These are phyloP conservation scores for Prorops nasuta DNA, from an alignment of 1,140 invertebrate species.

Conservation along the genomic window DNA sequence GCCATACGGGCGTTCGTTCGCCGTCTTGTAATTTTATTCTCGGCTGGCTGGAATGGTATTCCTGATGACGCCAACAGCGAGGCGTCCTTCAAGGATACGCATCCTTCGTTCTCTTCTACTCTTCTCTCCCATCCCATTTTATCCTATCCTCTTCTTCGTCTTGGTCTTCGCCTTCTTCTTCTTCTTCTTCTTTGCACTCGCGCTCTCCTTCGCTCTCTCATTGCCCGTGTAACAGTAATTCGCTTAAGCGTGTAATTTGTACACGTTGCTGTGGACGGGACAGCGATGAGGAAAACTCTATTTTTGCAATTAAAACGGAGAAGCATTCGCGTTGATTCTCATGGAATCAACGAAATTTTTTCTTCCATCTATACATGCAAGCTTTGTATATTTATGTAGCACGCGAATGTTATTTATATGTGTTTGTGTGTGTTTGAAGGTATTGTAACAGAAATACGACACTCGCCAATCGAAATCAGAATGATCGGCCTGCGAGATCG, in stretches of 20 bases:
- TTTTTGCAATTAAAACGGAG: constrained; percentile 19
- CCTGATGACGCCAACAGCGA: constrained; percentile 21
- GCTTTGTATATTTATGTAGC: too few relatives aligned
- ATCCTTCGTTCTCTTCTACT: constrained; percentile 5
- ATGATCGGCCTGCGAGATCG: too few relatives aligned
- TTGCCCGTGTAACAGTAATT: constrained; percentile 15
- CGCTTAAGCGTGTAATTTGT: constrained; percentile 21
- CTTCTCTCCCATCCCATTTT: not conserved
- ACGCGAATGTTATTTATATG: too few relatives aligned
- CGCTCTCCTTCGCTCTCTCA: not conserved
- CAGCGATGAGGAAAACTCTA: constrained; percentile 10
- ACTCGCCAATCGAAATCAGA: too few relatives aligned
- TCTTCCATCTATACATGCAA: too few relatives aligned
- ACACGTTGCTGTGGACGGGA: constrained; percentile 12
- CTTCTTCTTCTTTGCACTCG: too few relatives aligned
- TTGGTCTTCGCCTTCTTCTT: too few relatives aligned
- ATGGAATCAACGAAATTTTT: too few relatives aligned
- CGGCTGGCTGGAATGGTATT: constrained; percentile 14
- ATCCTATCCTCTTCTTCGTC: too few relatives aligned
- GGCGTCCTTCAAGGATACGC: constrained; percentile 21
- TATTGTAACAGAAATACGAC: too few relatives aligned
- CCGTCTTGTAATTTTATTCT: constrained; percentile 26
- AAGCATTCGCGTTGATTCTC: constrained; percentile 10
- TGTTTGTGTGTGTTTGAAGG: too few relatives aligned
- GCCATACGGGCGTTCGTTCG: constrained; percentile 14